Percentiles rank a stretch among this genome's conserved stretches.
Evolutionary conservation across 2,888 invertebrate genomes (phyloP).

Genomic region (Drosophila maculinotata): DNA sequence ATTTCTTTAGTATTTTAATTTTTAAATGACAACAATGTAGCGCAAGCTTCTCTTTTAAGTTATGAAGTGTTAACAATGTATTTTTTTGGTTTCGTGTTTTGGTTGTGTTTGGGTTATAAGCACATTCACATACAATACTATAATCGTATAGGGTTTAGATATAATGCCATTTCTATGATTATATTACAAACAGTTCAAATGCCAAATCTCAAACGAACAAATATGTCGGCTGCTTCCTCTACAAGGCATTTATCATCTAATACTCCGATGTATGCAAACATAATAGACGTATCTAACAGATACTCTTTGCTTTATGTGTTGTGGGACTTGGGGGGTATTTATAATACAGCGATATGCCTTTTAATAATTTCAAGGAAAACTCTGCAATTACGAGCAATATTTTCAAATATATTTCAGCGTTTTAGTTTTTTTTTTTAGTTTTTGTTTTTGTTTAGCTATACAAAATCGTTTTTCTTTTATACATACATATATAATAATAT

Average conservation of each 20-base stretch:
- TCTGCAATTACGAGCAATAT: slow-evolving; percentile 48
- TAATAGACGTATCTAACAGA: slow-evolving; percentile 24
- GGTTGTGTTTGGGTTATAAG: slow-evolving; percentile 41
- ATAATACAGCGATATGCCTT: slow-evolving; percentile 80
- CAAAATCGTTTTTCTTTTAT: slow-evolving; percentile 36
- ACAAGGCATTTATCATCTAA: slow-evolving; percentile 58
- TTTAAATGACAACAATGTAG: slow-evolving; percentile 73
- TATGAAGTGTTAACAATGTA: slow-evolving; percentile 47
- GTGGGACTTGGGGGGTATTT: slow-evolving; percentile 64
- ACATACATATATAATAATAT: slow-evolving; percentile 20
- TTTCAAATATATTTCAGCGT: slow-evolving; percentile 56
- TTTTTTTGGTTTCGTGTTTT: neutral
- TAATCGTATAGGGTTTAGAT: slow-evolving; percentile 40
- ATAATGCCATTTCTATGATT: slow-evolving; percentile 48
- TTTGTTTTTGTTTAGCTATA: slow-evolving; percentile 38
- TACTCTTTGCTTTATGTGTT: slow-evolving; percentile 46
- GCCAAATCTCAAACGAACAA: slow-evolving; percentile 39
- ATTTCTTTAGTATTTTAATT: slow-evolving; percentile 24
- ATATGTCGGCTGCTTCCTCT: slow-evolving; percentile 14
- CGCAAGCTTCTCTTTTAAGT: slow-evolving; percentile 50
- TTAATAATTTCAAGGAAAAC: slow-evolving; percentile 58
- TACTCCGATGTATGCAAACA: slow-evolving; percentile 18
- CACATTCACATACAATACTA: slow-evolving; percentile 51
- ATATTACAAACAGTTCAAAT: slow-evolving; percentile 70
- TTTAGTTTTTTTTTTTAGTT: slow-evolving; percentile 13